These are phyloP conservation scores for Hydropsyche tenuis DNA, from an alignment of 1,140 invertebrate species.

Conservation along the genomic window DNA sequence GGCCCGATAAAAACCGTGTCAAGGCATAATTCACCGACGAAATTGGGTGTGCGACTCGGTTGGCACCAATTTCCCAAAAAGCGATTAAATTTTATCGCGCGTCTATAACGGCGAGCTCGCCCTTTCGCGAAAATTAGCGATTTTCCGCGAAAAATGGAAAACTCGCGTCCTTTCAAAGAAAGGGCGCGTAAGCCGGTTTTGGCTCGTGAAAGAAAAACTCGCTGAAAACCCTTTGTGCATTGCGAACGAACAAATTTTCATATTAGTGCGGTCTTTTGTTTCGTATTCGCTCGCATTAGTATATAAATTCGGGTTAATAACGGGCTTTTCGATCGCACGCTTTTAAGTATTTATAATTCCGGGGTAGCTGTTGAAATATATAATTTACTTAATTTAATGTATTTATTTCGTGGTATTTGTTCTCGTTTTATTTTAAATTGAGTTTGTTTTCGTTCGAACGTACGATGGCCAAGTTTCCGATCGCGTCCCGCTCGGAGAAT, in stretches of 20 bases:
- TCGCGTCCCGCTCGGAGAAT: not conserved
- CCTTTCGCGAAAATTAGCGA: not conserved
- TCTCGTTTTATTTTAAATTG: slow-evolving; percentile 3
- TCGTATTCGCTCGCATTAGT: too few relatives aligned
- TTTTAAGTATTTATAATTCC: too few relatives aligned
- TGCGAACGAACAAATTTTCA: too few relatives aligned
- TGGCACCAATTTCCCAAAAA: slow-evolving; percentile 17
- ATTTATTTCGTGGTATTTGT: not conserved
- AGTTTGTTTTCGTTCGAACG: slow-evolving; percentile 3
- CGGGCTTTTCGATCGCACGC: too few relatives aligned
- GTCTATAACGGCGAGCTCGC: not conserved
- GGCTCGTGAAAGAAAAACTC: too few relatives aligned
- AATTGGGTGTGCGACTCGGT: slow-evolving; percentile 18
- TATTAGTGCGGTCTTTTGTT: too few relatives aligned
- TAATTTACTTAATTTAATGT: too few relatives aligned
- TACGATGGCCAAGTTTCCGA: slow-evolving; percentile 25
- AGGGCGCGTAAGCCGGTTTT: not conserved
- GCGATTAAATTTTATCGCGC: slow-evolving; percentile 17
- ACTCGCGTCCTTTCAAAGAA: too few relatives aligned
- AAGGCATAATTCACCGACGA: slow-evolving; percentile 23
- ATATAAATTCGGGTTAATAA: too few relatives aligned
- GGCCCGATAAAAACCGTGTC: slow-evolving; percentile 30
- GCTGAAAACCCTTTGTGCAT: too few relatives aligned
- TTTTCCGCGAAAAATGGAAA: too few relatives aligned
- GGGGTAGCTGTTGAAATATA: too few relatives aligned